Evolutionary conservation across 2,113 vertebrate species (phyloP), one percentile per base, ranked within the genome.

Genomic region (Microtus richardsoni): DNA sequence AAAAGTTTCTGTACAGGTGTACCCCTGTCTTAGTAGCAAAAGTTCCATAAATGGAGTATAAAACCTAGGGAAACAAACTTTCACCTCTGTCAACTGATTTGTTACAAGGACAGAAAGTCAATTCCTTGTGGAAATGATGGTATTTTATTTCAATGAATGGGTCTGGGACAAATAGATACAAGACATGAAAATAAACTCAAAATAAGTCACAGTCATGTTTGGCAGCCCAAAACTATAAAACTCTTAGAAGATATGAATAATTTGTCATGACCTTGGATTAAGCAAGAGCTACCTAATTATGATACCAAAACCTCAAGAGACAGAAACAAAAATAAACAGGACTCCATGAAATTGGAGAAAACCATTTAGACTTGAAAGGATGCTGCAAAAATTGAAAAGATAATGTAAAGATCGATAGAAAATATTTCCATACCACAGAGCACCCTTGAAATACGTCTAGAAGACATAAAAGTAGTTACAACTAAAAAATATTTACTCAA

Each of bases 21-120:
- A 88, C 9, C 33, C 3, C 9, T 52, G 13, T 78, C 14, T 71
- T 88, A 49, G 41, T 74, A 9, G 11, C n/a, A 71, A 12, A 39
- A 21, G 33, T 66, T 60, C 75, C 11, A 60, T 52, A 70, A 83
- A 78, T 90, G 49, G 58, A 89, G 10, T 75, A 60, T 36, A 74
- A 49, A 80, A 73, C 58, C 10, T 16, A 91, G 52, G 84, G 70
- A 95, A 96, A 36, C 54, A 88, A 41, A 36, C 30, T 44, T 70
- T 94, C 79, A 60, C 7, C 19, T 93, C 62, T 91, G 62, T 91
- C 28, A 54, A 54, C 83, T 88, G 52, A 78, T 47, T 88, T 91
- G 79, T 60, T 66, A 73, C 11, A 88, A 41, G 1, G 6, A 7
- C 39, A 16, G 22, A 52, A 91, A 78, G 16, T 52, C 14, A 49